Evolutionary conservation across 2,888 invertebrate species (phyloP), one percentile per base, ranked within the genome.

Genomic region (Heliconius charithonia): DNA sequence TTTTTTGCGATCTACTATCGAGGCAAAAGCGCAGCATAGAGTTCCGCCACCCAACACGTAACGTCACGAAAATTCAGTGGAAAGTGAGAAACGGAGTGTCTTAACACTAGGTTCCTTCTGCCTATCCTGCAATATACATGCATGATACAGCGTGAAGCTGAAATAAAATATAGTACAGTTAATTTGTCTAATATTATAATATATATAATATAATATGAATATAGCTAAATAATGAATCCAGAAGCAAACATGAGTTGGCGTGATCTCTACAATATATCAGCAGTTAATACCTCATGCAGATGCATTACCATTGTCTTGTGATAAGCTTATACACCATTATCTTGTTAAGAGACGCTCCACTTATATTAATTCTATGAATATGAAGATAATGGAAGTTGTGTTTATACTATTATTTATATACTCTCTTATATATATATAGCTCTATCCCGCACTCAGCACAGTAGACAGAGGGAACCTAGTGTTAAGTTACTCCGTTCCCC

Each of bases 261-360:
- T 41, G 63, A 74, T 63, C 63, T 45, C 22, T 27, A 41, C 25
- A 37, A 74, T 74, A 45, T 41, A 63, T 25, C 37, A 41, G 6
- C 59, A 45, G 72, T 62, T 29, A 74, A 63, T 63, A 27, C 74
- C 62, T 74, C 41, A 41, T 63, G 27, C 74, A 74, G 74, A 63
- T 63, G 41, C 63, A 27, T 45, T 74, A 3, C 63, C 63, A 41
- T 63, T 63, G 62, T 63, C 63, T 63, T 63, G 63, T 74, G 74
- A 74, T 74, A 63, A 63, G 74, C 74, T 63, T 63, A 59, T 72
- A 59, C 19, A 74, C 74, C 74, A 74, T 63, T 74, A 74, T 74
- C 74, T 74, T 25, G 63, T 63, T 74, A 74, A 37, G 74, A 63
- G 74, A 74, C 74, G 74, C 45, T 74, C 63, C 27, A 63, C 63